Conservation (phyloP, 2,113 vertebrate genomes). For the Cinclus cinclus region DNA sequence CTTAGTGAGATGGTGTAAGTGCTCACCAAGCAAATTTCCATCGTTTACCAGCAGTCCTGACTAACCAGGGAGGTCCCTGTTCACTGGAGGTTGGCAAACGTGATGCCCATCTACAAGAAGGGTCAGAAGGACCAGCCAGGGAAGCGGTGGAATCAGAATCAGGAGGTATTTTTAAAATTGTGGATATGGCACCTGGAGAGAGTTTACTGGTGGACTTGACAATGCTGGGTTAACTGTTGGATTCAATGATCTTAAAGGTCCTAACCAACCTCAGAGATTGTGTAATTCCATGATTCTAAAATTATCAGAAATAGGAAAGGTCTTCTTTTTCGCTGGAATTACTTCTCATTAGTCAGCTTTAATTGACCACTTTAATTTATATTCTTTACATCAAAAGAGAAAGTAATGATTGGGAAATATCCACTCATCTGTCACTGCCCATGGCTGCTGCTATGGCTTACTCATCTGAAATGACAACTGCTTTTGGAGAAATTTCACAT, state of each 20-base stretch:
- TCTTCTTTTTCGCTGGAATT: neutral
- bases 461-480: neutral
- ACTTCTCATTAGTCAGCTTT: neutral
- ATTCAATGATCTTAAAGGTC: neutral
- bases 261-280: neutral
- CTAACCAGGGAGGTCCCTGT: neutral
- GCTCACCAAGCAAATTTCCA: neutral
- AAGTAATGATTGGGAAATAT: neutral
- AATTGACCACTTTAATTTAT: neutral
- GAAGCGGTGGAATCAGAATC: neutral
- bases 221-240: neutral
- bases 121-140: neutral
- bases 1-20: neutral
- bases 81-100: neutral
- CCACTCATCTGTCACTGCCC: neutral
- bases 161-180: neutral
- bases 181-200: neutral
- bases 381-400: neutral
- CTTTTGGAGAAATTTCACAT: neutral
- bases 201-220: neutral
- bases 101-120: neutral
- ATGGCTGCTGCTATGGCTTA: neutral
- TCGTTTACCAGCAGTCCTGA: neutral
- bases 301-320: neutral
- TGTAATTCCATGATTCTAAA: neutral